Conservation (phyloP, 2,113 vertebrate genomes). For the Cyphomyrus discorhynchus region DNA sequence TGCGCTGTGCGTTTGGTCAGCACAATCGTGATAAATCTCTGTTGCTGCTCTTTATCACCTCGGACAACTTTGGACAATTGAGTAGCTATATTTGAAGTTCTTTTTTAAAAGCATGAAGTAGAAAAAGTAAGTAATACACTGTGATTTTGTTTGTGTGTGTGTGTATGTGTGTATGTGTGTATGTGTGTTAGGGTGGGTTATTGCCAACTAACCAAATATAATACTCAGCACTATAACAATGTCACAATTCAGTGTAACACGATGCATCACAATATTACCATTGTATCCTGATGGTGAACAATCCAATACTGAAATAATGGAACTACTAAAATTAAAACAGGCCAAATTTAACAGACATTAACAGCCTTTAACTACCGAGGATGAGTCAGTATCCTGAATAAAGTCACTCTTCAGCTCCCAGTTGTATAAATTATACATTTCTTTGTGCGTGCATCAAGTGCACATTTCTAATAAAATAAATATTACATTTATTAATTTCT, state of each 20-base stretch:
- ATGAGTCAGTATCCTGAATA: not conserved
- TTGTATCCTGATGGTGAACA: not conserved
- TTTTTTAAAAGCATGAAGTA: not conserved
- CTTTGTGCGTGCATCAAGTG: not conserved
- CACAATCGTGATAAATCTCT: not conserved
- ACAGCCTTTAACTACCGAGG: not conserved
- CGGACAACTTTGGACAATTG: not conserved
- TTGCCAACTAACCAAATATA: not conserved
- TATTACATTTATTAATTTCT: too few species aligned
- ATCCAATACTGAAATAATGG: not conserved
- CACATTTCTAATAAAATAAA: not conserved
- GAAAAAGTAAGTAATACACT: not conserved
- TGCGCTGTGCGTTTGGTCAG: not conserved
- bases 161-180: not conserved
- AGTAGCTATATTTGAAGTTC: not conserved
- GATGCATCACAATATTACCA: not conserved
- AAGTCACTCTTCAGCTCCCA: not conserved
- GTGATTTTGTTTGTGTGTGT: not conserved
- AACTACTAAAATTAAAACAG: not conserved
- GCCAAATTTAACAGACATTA: not conserved
- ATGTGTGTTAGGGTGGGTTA: not conserved
- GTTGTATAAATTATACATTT: not conserved
- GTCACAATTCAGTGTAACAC: not conserved
- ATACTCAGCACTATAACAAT: not conserved
- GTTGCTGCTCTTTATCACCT: not conserved